phyloP scores from a whole-genome alignment of 2,888 invertebrate species.

The Conchocele bisecta region DNA sequence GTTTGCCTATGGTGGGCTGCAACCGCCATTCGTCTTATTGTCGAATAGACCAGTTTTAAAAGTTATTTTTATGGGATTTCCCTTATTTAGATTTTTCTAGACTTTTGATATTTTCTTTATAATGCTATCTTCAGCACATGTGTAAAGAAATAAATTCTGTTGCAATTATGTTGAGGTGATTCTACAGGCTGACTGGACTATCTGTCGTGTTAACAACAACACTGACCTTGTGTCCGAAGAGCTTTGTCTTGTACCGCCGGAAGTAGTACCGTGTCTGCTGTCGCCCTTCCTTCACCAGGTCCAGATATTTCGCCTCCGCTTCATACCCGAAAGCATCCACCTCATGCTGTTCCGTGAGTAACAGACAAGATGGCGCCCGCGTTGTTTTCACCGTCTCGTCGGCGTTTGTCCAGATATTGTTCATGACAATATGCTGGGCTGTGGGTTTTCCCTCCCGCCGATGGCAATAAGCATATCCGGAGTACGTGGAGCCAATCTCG shows the following conservation, averaged over 20 bases:
- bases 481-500: constrained; percentile 52
- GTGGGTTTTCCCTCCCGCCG: constrained; percentile 43
- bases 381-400: constrained; percentile 35
- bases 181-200: too few species aligned
- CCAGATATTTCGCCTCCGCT: constrained; percentile 44
- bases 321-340: constrained; percentile 58
- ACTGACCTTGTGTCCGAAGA: constrained; percentile 41
- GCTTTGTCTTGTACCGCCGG: constrained; percentile 44
- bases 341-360: constrained; percentile 52
- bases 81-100: too few species aligned
- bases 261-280: constrained; percentile 47
- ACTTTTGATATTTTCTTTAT: too few species aligned
- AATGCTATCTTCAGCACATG: too few species aligned
- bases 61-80: too few species aligned
- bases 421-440: constrained; percentile 56
- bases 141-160: too few species aligned
- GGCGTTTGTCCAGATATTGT: constrained; percentile 39
- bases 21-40: too few species aligned
- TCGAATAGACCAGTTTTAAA: too few species aligned
- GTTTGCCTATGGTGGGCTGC: too few species aligned
- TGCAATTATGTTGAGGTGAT: too few species aligned
- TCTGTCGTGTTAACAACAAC: not conserved
- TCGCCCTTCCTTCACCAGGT: constrained; percentile 39
- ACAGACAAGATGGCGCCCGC: constrained; percentile 43
- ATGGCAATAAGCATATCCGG: constrained; percentile 49